A percentile compares a stretch with the other conserved stretches of the same genome.
These are phyloP conservation scores for Acridotheres tristis DNA, from an alignment of 2,797 vertebrate genomes.

Conservation along the genomic window DNA sequence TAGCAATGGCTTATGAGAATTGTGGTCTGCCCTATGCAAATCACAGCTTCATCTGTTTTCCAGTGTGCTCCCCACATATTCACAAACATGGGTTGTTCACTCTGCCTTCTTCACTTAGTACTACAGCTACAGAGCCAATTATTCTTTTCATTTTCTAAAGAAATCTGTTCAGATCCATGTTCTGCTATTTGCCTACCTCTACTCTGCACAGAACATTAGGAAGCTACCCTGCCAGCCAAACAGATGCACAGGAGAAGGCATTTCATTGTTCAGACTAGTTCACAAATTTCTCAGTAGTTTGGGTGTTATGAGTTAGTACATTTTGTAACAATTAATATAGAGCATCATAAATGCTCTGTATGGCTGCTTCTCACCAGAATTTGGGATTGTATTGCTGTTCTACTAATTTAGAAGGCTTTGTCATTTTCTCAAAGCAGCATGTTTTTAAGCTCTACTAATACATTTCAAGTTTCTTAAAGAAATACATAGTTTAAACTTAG, in stretches of 20 bases:
- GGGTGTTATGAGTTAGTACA: background rate
- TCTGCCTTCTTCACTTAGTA: background rate
- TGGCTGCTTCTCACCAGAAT: background rate
- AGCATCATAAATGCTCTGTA: background rate
- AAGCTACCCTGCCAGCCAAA: background rate
- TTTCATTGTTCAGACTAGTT: background rate
- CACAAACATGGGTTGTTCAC: rapidly evolving
- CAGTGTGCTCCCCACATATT: background rate
- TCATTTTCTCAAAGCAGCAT: background rate
- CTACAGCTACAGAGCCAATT: background rate
- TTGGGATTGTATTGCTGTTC: background rate
- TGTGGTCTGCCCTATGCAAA: background rate
- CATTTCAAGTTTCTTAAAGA: background rate
- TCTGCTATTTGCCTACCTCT: background rate
- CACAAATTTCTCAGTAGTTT: background rate
- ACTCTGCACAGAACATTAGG: background rate
- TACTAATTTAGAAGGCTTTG: background rate
- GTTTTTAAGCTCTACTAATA: background rate
- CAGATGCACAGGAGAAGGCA: background rate
- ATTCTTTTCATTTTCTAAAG: background rate
- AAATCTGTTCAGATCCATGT: background rate
- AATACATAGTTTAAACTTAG: background rate
- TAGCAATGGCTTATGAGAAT: background rate
- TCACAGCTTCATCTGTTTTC: background rate
- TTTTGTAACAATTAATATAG: background rate